Evolutionary conservation across 2,888 invertebrate species (phyloP), one percentile per base, ranked within the genome.

Genomic region (Drosophila prolongata): DNA sequence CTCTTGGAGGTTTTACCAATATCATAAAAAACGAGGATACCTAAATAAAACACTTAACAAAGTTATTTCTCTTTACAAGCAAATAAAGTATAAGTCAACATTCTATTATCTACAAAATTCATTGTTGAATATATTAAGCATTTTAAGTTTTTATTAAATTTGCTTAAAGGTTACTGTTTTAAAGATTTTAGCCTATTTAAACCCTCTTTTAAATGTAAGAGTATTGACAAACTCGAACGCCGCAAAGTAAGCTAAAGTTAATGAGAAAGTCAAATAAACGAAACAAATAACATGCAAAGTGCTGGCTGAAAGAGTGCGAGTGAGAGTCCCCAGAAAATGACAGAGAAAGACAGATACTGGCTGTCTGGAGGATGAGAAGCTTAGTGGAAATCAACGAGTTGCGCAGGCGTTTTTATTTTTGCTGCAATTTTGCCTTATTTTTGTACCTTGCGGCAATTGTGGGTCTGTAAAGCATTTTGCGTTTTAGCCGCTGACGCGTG

Each of bases 221-320:
- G 56, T 57, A 73, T 47, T n/a, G n/a, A 14, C 24, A 43, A 49
- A 72, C 69, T 43, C 37, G 53, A 72, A 65, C 60, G 34, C 38
- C 65, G 58, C 59, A 80, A 80, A 75, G 78, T 61, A 85, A 86
- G 84, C 88, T 77, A 87, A 88, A 87, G 84, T 86, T 86, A 86
- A 86, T 86, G 84, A 86, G 85, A 86, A 86, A 86, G 89, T 86
- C 89, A 86, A 86, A 86, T 67, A 86, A 84, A 81, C 87, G 77
- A 84, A 86, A 74, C 85, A 86, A 88, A 88, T 77, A 86, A 65
- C 83, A 76, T 80, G 88, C 79, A 83, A 83, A 84, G 88, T 88
- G 87, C 60, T 44, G 55, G 67, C 49, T 59, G 46, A n/a, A 42
- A 11, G 69, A 40, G 59, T 50, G 62, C 52, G 59, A 37, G 57